Evolutionary conservation across 2,113 vertebrate genomes (phyloP).

Genomic region (Otus sunia): DNA sequence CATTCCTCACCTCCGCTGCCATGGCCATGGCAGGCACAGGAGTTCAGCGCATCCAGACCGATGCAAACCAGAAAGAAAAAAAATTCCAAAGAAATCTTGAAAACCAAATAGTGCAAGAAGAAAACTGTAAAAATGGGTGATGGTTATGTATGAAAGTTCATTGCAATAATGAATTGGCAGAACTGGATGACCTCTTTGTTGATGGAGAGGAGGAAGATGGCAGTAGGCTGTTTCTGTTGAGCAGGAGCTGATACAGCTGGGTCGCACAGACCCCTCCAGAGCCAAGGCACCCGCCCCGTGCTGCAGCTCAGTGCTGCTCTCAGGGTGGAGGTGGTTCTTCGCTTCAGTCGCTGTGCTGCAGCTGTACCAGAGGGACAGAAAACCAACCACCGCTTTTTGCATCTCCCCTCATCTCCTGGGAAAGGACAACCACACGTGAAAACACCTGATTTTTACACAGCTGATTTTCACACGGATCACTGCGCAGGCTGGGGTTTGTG

Average conservation of each 20-base stretch:
- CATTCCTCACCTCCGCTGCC: neutral
- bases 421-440: neutral
- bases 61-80: neutral
- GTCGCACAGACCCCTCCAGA: neutral
- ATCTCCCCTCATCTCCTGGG: neutral
- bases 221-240: neutral
- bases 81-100: neutral
- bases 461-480: neutral
- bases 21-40: rapidly evolving
- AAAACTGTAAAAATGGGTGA: neutral
- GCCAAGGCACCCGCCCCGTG: neutral
- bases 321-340: rapidly evolving
- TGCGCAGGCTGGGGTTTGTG: rapidly evolving
- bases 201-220: neutral
- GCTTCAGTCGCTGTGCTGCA: neutral
- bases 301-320: rapidly evolving
- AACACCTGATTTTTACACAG: neutral
- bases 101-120: neutral
- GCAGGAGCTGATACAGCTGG: neutral
- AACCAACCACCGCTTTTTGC: neutral
- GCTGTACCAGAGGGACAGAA: neutral
- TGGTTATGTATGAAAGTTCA: neutral
- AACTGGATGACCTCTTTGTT: neutral
- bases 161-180: neutral
- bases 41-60: neutral